phyloP scores from a whole-genome alignment of 2,113 vertebrate genomes.

The Petromus typicus region DNA sequence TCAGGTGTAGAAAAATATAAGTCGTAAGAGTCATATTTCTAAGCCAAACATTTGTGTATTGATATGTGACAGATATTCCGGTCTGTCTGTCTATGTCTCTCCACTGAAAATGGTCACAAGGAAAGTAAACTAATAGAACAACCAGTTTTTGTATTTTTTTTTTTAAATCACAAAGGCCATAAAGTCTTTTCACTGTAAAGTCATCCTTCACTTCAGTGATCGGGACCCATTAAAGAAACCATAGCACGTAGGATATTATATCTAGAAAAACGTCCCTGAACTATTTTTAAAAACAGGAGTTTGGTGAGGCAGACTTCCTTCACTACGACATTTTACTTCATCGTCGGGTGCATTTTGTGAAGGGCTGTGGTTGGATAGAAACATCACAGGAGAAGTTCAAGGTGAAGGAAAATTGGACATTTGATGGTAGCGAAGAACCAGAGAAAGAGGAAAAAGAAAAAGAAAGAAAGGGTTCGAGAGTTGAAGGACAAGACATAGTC shows the following conservation, averaged over 20 bases:
- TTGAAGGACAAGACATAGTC: background rate
- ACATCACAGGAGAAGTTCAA: background rate
- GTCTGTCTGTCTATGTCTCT: background rate
- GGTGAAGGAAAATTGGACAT: no score
- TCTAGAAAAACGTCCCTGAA: background rate
- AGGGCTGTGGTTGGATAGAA: background rate
- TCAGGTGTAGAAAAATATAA: background rate
- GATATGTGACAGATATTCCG: background rate
- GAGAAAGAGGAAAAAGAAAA: background rate
- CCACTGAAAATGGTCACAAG: background rate
- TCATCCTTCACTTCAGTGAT: background rate
- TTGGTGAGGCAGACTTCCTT: background rate
- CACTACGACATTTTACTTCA: no score
- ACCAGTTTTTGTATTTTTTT: background rate
- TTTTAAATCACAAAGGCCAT: background rate
- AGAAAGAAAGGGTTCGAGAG: no score
- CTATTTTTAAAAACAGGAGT: background rate
- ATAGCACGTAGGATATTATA: fast-evolving
- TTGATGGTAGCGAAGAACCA: background rate
- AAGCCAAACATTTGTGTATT: background rate
- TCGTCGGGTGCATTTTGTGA: background rate
- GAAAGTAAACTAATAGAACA: background rate
- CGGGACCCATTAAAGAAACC: background rate
- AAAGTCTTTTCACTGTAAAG: no score
- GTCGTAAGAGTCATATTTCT: background rate